Evolutionary conservation across 1,140 invertebrate species (phyloP).

Genomic region (Dendrolimus punctatus): DNA sequence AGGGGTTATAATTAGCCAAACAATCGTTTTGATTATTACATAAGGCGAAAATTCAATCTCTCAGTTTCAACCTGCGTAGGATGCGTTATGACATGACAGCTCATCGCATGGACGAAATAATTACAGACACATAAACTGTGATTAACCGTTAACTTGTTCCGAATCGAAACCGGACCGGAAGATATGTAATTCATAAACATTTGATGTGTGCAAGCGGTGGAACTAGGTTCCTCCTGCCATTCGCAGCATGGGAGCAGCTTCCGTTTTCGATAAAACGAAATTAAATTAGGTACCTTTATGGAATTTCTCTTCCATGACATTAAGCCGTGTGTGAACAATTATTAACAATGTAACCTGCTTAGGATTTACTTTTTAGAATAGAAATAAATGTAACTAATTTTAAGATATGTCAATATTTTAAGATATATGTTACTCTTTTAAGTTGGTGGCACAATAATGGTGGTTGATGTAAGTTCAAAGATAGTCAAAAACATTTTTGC

Average conservation of each 20-base stretch:
- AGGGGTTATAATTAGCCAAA: slow-evolving; percentile 38
- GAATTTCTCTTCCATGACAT: too few species aligned
- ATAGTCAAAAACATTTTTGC: too few species aligned
- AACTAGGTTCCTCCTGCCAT: slow-evolving; percentile 16
- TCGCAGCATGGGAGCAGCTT: slow-evolving; percentile 37
- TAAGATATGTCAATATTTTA: too few species aligned
- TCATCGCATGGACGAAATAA: not conserved
- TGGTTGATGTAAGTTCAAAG: too few species aligned
- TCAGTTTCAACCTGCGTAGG: not conserved
- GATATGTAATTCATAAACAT: slow-evolving; percentile 18
- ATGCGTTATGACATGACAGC: not conserved
- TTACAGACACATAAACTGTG: slow-evolving; percentile 5
- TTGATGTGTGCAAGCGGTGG: slow-evolving; percentile 26
- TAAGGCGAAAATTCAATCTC: not conserved
- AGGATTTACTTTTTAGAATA: too few species aligned
- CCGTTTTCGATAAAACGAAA: slow-evolving; percentile 37
- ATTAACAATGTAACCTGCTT: too few species aligned
- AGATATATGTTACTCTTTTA: too few species aligned
- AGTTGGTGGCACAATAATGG: too few species aligned
- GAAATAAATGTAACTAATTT: too few species aligned
- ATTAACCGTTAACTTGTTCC: slow-evolving; percentile 14
- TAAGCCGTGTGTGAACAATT: too few species aligned
- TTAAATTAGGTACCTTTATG: too few species aligned
- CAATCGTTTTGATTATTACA: slow-evolving; percentile 24
- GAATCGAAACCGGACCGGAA: slow-evolving; percentile 17